Evolutionary conservation across 2,888 invertebrate genomes (phyloP), one percentile per base, ranked within the genome.

Genomic region (Napeogenes inachia): DNA sequence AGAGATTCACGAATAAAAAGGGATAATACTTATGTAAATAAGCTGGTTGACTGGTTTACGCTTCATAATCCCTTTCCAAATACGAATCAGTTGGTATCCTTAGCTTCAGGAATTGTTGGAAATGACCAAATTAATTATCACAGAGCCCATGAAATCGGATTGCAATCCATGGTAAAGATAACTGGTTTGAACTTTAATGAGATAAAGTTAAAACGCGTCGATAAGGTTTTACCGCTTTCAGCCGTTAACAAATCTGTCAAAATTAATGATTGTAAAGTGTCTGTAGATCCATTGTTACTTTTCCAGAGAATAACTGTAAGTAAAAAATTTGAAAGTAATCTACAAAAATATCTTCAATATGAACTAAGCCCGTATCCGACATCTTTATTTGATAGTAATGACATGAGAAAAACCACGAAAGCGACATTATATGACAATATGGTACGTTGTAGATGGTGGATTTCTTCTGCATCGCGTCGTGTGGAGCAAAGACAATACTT

Each of bases 401-500:
- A 1, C 21, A 21, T 21, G 21, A 21, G 21, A 21, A 21, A 21
- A 21, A 21, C 21, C 21, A 21, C 21, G 21, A 21, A 21, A 21
- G 21, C 21, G 21, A 21, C 21, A 21, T 21, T 21, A 21, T 21
- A 21, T 21, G 21, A 21, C 21, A 21, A 21, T 21, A 21, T 21
- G 21, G 21, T 21, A 21, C 21, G 21, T 21, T 21, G 21, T 21
- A 0, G 21, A 73, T 67, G 75, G 75, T 56, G 73, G 73, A 68
- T 73, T 70, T 69, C 70, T 77, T 65, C 66, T 75, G 50, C 78
- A 78, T 70, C 74, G 70, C 54, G 75, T 78, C 58, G 73, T 76
- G 60, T 78, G 77, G 75, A 66, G 66, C 58, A 70, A 64, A 71
- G 70, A 73, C 42, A 73, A 69, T 63, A 69, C 66, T 63, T 70